Evolutionary conservation across 2,888 invertebrate genomes (phyloP).

Genomic region (Tromatobia lineatoria): DNA sequence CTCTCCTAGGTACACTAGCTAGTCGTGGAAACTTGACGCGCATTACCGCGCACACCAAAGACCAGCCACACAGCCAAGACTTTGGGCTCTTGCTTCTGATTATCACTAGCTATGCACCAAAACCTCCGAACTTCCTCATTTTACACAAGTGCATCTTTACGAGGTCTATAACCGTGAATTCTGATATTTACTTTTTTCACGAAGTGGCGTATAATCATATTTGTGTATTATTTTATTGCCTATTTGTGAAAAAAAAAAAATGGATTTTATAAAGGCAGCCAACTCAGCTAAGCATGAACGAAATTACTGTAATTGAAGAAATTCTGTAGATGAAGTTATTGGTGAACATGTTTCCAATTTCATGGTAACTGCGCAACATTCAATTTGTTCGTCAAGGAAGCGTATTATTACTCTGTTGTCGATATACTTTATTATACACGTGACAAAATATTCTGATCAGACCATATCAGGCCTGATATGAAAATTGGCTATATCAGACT

Average conservation of each 20-base stretch:
- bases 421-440: not conserved
- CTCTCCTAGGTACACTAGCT: conserved; percentile 60
- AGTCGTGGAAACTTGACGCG: conserved; percentile 63
- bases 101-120: conserved; percentile 28
- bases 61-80: conserved; percentile 25
- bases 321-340: not conserved
- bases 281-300: not conserved
- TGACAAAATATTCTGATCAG: too few species aligned
- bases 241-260: not conserved
- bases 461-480: too few species aligned
- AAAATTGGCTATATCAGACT: too few species aligned
- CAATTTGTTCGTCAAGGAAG: not conserved
- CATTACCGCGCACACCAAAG: conserved; percentile 36
- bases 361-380: not conserved
- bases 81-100: conserved; percentile 44
- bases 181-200: not conserved
- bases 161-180: not conserved
- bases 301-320: not conserved
- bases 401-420: not conserved
- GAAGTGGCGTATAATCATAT: not conserved
- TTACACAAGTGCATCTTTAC: conserved; percentile 12
- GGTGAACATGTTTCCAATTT: not conserved
- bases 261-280: not conserved
- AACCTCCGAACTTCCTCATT: not conserved
- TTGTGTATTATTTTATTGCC: not conserved